Conservation (phyloP, 2,888 invertebrate genomes). For the Adelphocoris suturalis region DNA sequence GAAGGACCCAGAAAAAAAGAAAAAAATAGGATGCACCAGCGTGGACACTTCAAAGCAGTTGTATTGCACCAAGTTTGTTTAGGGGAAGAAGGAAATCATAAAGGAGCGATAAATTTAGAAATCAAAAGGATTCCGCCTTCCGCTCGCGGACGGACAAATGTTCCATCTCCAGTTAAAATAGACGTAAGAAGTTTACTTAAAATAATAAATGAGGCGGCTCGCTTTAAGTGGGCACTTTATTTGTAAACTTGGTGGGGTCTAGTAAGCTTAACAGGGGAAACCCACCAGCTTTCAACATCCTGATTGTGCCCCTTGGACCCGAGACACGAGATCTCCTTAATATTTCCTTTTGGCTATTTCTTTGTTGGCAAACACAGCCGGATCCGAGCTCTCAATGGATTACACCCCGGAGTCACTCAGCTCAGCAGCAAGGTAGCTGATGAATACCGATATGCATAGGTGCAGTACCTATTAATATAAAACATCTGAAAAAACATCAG, state of each 20-base stretch:
- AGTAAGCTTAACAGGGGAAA: constrained; percentile 58
- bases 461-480: no score
- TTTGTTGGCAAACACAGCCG: constrained; percentile 22
- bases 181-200: constrained; percentile 74
- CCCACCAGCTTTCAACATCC: constrained; percentile 64
- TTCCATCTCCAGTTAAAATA: constrained; percentile 73
- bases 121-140: constrained; percentile 67
- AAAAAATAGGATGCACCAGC: constrained; percentile 9
- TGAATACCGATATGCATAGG: no score
- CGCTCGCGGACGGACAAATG: constrained; percentile 69
- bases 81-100: constrained; percentile 62
- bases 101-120: constrained; percentile 67
- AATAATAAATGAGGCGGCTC: constrained; percentile 74
- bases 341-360: constrained; percentile 10
- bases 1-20: neutral
- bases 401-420: neutral
- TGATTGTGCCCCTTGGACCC: constrained; percentile 38
- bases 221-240: constrained; percentile 71
- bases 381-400: neutral
- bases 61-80: constrained; percentile 68
- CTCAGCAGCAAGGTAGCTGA: neutral
- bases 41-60: constrained; percentile 68
- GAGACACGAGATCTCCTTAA: constrained; percentile 18
- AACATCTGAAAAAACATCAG: no score
- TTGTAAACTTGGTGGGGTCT: constrained; percentile 70